Percentiles rank a stretch among this genome's conserved stretches.
phyloP scores from a whole-genome alignment of 2,888 invertebrate species.

The Drosophila neonasuta region DNA sequence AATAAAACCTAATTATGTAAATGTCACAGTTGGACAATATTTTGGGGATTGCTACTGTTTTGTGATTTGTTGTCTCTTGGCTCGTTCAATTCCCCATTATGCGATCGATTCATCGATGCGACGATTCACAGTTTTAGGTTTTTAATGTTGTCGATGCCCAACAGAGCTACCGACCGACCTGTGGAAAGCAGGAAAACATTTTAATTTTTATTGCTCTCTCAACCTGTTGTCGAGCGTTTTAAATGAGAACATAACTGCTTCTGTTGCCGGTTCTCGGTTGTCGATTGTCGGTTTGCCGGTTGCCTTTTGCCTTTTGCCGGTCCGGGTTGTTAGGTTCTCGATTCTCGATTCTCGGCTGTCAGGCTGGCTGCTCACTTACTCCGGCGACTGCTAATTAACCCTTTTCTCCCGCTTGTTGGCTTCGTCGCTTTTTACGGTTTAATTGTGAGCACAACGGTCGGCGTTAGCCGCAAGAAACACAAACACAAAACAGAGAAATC shows the following conservation, averaged over 20 bases:
- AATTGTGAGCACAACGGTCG: constrained; percentile 58
- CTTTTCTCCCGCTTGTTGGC: constrained; percentile 36
- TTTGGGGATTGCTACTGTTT: constrained; percentile 56
- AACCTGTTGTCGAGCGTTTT: constrained; percentile 72
- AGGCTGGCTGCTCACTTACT: neutral
- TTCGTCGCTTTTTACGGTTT: constrained; percentile 69
- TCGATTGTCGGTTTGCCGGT: constrained; percentile 31
- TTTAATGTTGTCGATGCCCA: constrained; percentile 31
- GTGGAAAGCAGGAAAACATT: constrained; percentile 62
- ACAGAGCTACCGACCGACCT: constrained; percentile 5
- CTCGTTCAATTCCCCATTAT: constrained; percentile 21
- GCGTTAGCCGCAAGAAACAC: constrained; percentile 38
- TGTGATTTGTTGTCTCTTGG: neutral
- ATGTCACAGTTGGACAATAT: constrained; percentile 55
- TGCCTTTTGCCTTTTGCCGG: constrained; percentile 15
- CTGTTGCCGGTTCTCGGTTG: constrained; percentile 50
- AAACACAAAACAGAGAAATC: constrained; percentile 63
- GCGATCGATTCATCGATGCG: constrained; percentile 28
- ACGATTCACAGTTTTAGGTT: constrained; percentile 47
- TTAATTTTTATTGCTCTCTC: constrained; percentile 73
- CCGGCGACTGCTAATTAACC: constrained; percentile 53
- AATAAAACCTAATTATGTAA: constrained; percentile 80
- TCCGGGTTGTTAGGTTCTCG: constrained; percentile 5
- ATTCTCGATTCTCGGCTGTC: neutral
- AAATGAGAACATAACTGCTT: constrained; percentile 80